Evolutionary conservation across 30 jellyfish, hydroid and myxozoan species (phyloP).

Genomic region (Cassiopea andromeda): DNA sequence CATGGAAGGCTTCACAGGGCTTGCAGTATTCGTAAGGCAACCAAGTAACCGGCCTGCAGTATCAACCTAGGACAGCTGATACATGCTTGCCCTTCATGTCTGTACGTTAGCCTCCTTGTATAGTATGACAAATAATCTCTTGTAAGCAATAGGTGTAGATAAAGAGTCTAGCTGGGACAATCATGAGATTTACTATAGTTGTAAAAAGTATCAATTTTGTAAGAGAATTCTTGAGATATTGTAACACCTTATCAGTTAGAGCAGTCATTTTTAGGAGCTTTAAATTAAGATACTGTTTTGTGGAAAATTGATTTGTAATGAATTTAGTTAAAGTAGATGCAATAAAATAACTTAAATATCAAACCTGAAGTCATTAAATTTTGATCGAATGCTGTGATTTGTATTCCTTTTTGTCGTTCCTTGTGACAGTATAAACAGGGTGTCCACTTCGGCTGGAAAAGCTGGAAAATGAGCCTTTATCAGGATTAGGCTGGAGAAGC

Average conservation of each 20-base stretch:
- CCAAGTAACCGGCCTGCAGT: too few relatives aligned
- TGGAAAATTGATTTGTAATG: slow-evolving; percentile 7
- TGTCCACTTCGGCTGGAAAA: too few relatives aligned
- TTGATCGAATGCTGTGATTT: too few relatives aligned
- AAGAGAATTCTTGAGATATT: background rate
- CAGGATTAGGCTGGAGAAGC: too few relatives aligned
- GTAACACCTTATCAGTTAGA: background rate
- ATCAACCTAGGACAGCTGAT: too few relatives aligned
- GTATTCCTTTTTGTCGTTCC: too few relatives aligned
- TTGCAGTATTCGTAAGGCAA: too few relatives aligned
- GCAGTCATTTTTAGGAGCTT: background rate
- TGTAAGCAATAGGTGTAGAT: background rate
- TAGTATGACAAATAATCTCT: background rate
- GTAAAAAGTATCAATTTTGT: slow-evolving; percentile 4
- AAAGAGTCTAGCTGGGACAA: background rate
- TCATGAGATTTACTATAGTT: background rate
- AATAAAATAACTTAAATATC: too few relatives aligned
- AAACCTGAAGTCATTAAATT: background rate
- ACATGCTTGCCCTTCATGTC: too few relatives aligned
- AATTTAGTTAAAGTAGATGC: background rate
- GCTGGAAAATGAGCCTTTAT: too few relatives aligned
- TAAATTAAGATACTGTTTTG: background rate
- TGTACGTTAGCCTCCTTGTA: background rate
- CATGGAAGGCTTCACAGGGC: too few relatives aligned
- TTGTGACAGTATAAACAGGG: too few relatives aligned